These are phyloP conservation scores for Neosilurus hyrtlii DNA, from an alignment of 2,797 vertebrate genomes.

Conservation along the genomic window DNA sequence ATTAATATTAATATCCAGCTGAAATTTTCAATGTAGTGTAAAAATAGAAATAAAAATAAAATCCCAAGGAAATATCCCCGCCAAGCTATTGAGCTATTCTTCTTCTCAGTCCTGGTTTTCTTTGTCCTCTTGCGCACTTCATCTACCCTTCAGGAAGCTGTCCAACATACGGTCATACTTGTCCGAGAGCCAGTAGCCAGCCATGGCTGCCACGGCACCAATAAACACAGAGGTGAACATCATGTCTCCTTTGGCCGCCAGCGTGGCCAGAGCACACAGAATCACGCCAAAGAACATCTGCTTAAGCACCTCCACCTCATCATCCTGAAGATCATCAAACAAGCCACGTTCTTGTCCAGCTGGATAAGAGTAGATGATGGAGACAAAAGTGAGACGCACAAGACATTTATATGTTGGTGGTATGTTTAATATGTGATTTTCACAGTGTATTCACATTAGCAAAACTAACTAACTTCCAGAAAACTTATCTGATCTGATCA, in stretches of 20 bases:
- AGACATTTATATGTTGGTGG: background rate
- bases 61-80: background rate
- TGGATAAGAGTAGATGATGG: conserved; percentile 52
- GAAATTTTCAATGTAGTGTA: background rate
- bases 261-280: conserved; percentile 87
- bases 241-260: conserved; percentile 94
- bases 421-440: background rate
- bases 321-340: conserved; percentile 89
- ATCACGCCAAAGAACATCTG: conserved; percentile 95
- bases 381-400: background rate
- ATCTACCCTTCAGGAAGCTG: conserved; percentile 82
- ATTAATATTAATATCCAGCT: background rate
- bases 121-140: conserved; percentile 40
- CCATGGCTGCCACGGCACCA: conserved; percentile 87
- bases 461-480: too few relatives aligned
- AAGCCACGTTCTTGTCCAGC: conserved; percentile 79
- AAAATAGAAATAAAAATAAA: background rate
- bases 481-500: too few relatives aligned
- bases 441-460: background rate
- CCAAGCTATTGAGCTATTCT: background rate
- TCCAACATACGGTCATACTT: conserved; percentile 81
- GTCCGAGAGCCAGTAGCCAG: conserved; percentile 92
- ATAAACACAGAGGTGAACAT: conserved; percentile 96
- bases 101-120: background rate
- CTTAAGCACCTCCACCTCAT: conserved; percentile 91